Evolutionary conservation across 2,797 vertebrate genomes (phyloP), one percentile per base, ranked within the genome.

Genomic region (Coregonus suidteri): DNA sequence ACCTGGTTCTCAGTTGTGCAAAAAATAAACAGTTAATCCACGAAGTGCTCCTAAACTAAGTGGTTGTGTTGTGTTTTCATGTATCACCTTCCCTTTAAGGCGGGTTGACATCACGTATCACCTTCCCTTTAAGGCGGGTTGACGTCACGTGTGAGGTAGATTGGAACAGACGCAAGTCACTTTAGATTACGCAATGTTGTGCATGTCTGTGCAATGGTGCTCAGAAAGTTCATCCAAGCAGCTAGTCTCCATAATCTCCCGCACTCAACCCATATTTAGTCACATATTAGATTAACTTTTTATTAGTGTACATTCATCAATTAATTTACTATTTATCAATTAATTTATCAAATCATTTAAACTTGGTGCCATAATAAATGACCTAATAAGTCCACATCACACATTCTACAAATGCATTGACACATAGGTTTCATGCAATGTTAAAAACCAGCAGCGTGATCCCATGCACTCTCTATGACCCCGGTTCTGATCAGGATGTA

Each of bases 1-100:
- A 70, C 62, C 20, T 15, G 5, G 53, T 69, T 78, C 47, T 74
- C 34, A 68, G 51, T 75, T 72, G 70, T 75, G 74, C 64, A 80
- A 78, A 78, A 78, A 62, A 62, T 3, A 20, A 62, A 62, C 20
- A 25, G 59, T 65, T 59, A 16, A 67, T 16, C 31, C 65, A 67
- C 5, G 31, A 35, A 16, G 13, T 67, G 15, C 15, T 16, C 65
- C 14, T 15, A 11, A 66, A 20, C 65, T 14, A 25, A 47, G 41
- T 47, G 41, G 9, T 47, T 47, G 1, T 34, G 65, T 16, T 47
- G 4, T 35, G 35, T 4, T 35, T 35, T 35, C 35, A 35, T 35
- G 35, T 35, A 4, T 4, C 4, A 35, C 35, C 35, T 35, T 4
- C 35, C 35, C 35, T 35, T 35, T 35, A 35, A 35, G 35, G 4